These are phyloP conservation scores for Aethina tumida DNA, from an alignment of 1,140 invertebrate genomes.

Conservation along the genomic window DNA sequence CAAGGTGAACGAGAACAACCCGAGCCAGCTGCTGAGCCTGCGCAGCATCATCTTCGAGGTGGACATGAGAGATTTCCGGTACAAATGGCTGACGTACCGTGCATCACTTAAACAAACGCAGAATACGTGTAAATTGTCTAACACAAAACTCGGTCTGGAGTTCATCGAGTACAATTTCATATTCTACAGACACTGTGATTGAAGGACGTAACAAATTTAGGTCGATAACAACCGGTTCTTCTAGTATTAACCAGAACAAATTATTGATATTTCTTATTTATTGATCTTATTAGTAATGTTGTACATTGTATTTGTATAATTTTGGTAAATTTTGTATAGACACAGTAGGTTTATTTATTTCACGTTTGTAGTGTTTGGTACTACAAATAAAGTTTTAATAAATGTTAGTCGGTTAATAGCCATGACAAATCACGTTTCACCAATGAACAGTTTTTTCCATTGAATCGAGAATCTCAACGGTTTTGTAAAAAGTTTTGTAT, in stretches of 20 bases:
- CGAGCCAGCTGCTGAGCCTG: constrained; percentile 21
- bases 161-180: constrained; percentile 52
- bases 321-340: not conserved
- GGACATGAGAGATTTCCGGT: constrained; percentile 29
- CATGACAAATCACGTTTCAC: too few relatives aligned
- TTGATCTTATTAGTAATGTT: constrained; percentile 2
- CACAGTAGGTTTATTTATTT: constrained; percentile 1
- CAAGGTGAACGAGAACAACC: constrained; percentile 30
- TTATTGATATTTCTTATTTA: not conserved
- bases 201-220: constrained; percentile 34
- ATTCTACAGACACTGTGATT: constrained; percentile 47
- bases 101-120: constrained; percentile 32
- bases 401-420: too few relatives aligned
- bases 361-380: not conserved
- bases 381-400: too few relatives aligned
- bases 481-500: too few relatives aligned
- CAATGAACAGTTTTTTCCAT: too few relatives aligned
- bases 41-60: constrained; percentile 31
- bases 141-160: constrained; percentile 36
- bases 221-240: not conserved
- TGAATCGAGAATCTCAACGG: too few relatives aligned
- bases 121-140: constrained; percentile 41
- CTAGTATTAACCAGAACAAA: too few relatives aligned
- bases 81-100: constrained; percentile 33
- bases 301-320: not conserved